A percentile compares a stretch with the other conserved stretches of the same genome.
phyloP scores from a whole-genome alignment of 2,797 vertebrate species.

The Microctenopoma lineatum region DNA sequence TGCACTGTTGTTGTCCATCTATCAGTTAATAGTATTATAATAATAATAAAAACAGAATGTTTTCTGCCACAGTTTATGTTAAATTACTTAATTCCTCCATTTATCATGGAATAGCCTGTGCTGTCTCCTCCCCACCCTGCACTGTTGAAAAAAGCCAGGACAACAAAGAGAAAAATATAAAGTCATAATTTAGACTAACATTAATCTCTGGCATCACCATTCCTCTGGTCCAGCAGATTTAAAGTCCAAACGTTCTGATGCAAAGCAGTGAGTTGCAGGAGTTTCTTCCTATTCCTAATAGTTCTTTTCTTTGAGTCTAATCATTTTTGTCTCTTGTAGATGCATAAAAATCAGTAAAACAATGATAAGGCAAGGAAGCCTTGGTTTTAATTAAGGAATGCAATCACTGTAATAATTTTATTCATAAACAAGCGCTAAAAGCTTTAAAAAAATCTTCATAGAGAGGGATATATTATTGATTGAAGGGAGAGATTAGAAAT shows the following conservation, averaged over 20 bases:
- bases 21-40: neutral
- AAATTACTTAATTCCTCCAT: constrained; percentile 26
- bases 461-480: constrained; percentile 78
- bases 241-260: constrained; percentile 8
- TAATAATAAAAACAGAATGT: neutral
- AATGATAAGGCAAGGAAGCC: constrained; percentile 46
- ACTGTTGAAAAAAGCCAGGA: neutral
- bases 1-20: neutral
- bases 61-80: constrained; percentile 18
- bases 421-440: constrained; percentile 73
- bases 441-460: constrained; percentile 60
- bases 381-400: constrained; percentile 63
- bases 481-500: constrained; percentile 80
- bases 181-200: constrained; percentile 9
- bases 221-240: neutral
- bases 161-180: constrained; percentile 6
- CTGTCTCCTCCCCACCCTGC: neutral
- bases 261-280: constrained; percentile 16
- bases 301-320: constrained; percentile 27
- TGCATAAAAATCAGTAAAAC: constrained; percentile 53
- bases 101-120: constrained; percentile 15
- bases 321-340: constrained; percentile 19
- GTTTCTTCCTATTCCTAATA: constrained; percentile 10
- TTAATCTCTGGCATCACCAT: constrained; percentile 21
- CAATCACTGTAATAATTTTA: constrained; percentile 59